Evolutionary conservation across 2,113 vertebrate genomes (phyloP), one percentile per base, ranked within the genome.

Genomic region (Dendropsophus ebraccatus): DNA sequence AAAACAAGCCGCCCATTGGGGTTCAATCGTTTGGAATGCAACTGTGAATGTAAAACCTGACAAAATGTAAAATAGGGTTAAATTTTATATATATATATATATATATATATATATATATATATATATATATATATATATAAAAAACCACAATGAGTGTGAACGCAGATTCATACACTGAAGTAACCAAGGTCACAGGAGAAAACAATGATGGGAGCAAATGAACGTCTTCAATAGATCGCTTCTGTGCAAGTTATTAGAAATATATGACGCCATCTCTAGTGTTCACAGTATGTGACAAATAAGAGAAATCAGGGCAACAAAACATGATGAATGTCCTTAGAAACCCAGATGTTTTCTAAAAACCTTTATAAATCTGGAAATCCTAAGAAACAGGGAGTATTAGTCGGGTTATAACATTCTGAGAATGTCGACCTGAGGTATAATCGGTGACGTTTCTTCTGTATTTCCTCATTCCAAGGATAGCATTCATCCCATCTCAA

Each of bases 381-480:
- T 45, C 4, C 11, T 4, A 65, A 13, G 11, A 56, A 56, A 5
- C 17, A 7, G 54, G 60, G 5, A 65, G 30, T 30, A 16, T 11
- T 12, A 62, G 25, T 16, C 8, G 28, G 14, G 25, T 35, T 35
- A 35, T 32, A n/a, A n/a, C 8, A 35, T 69, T 69, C 1, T 21
- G 32, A 35, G 9, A 70, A 70, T 23, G 23, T 45, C 19, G 25
- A 80, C 23, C 35, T 23, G 45, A 65, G 23, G n/a, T 65, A n/a
- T 13, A 62, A 45, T 65, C 5, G 28, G 32, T 28, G 28, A 81
- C 25, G 21, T 81, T 16, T 30, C 47, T 52, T 49, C 47, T 28
- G 35, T 47, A 65, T 47, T 65, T 81, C 35, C 58, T 45, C 58
- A 81, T 81, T 81, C 77, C 77, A 80, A 45, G 7, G 35, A 79